phyloP scores from a whole-genome alignment of 37 sponge, comb jelly and placozoan genomes.

The Spongia lamella region DNA sequence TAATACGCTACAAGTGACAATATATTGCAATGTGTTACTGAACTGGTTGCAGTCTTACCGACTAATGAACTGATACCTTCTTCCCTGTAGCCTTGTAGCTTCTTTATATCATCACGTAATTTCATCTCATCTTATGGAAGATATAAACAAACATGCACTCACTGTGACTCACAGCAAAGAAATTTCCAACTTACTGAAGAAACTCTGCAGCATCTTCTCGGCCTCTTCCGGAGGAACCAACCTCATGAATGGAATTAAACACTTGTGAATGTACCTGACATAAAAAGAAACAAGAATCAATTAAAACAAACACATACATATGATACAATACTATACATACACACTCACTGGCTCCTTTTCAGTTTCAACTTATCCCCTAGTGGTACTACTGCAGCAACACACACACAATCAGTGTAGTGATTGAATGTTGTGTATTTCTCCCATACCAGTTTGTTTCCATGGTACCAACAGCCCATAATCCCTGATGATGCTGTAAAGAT shows the following conservation, averaged over 20 bases:
- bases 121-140: constrained; percentile 51
- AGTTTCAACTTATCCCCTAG: too few relatives aligned
- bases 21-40: too few relatives aligned
- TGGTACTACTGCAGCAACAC: too few relatives aligned
- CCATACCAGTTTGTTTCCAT: constrained; percentile 37
- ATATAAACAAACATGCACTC: too few relatives aligned
- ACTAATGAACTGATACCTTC: constrained; percentile 61
- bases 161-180: neutral
- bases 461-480: constrained; percentile 73
- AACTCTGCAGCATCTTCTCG: constrained; percentile 62
- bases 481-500: constrained; percentile 59
- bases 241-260: constrained; percentile 57
- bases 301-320: neutral
- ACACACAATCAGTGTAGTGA: neutral
- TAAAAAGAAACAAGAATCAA: neutral
- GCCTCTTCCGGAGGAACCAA: constrained; percentile 59
- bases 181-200: constrained; percentile 35
- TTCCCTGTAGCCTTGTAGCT: constrained; percentile 57
- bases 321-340: neutral
- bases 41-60: constrained; percentile 25
- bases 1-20: too few relatives aligned
- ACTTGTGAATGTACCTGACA: constrained; percentile 34
- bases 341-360: neutral
- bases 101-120: constrained; percentile 32
- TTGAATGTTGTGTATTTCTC: too few relatives aligned